These are phyloP conservation scores for Tamandua tetradactyla DNA, from an alignment of 2,797 vertebrate genomes.

Conservation along the genomic window DNA sequence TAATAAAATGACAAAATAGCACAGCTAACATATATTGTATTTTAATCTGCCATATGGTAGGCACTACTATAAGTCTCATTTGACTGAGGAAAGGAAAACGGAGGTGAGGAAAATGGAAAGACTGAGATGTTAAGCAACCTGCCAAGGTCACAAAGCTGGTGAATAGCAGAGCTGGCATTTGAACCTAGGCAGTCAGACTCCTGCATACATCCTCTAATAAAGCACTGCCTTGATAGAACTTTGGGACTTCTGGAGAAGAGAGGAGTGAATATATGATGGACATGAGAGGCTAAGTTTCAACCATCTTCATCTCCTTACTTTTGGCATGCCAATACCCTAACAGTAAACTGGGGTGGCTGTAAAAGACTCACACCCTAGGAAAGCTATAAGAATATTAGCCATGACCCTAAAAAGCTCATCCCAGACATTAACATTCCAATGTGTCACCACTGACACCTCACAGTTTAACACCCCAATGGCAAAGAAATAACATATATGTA, in stretches of 20 bases:
- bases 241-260: not conserved
- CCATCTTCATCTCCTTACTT: not conserved
- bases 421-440: not conserved
- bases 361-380: not conserved
- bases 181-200: not conserved
- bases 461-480: not conserved
- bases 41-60: not conserved
- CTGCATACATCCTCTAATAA: not conserved
- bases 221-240: not conserved
- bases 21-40: not conserved
- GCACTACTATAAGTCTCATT: not conserved
- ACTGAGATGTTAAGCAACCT: not conserved
- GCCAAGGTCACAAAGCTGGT: not conserved
- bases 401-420: not conserved
- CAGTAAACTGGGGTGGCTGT: not conserved
- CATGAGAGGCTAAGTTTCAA: not conserved
- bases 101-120: constrained; percentile 14
- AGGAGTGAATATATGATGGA: not conserved
- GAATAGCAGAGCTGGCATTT: not conserved
- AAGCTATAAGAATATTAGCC: not conserved
- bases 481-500: constrained; percentile 24
- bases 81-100: too few species aligned
- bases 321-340: not conserved
- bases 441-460: not conserved
- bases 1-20: not conserved